phyloP scores from a whole-genome alignment of 2,888 invertebrate genomes.

The Calliphora vomitoria region DNA sequence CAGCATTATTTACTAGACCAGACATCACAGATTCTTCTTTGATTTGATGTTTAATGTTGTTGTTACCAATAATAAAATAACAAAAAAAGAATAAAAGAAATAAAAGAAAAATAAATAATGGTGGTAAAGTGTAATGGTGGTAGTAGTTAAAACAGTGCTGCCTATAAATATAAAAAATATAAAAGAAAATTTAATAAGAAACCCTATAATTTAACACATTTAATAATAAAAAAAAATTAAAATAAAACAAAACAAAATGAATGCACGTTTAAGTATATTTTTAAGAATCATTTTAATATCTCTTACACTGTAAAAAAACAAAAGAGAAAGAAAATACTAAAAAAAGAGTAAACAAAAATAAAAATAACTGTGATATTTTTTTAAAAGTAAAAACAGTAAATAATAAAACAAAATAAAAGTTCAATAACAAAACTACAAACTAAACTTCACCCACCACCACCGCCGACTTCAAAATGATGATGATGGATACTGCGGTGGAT shows the following conservation, averaged over 20 bases:
- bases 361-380: constrained; percentile 58
- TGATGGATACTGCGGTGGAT: constrained; percentile 81
- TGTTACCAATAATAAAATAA: constrained; percentile 57
- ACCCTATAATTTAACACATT: constrained; percentile 45
- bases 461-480: constrained; percentile 79
- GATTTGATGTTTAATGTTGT: not conserved
- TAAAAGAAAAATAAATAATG: constrained; percentile 24
- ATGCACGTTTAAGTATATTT: constrained; percentile 50
- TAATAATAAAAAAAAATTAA: constrained; percentile 18
- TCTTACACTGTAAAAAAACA: not conserved
- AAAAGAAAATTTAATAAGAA: constrained; percentile 47
- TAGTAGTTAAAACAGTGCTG: constrained; percentile 48
- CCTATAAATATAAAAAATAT: constrained; percentile 34
- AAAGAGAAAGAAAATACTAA: constrained; percentile 16
- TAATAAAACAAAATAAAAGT: not conserved
- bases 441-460: not conserved
- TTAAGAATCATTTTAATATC: constrained; percentile 42
- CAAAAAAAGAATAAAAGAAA: constrained; percentile 26
- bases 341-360: constrained; percentile 25
- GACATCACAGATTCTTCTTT: constrained; percentile 56
- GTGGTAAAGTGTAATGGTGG: constrained; percentile 38
- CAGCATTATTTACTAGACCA: constrained; percentile 55
- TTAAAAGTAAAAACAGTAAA: not conserved
- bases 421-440: not conserved
- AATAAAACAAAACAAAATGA: constrained; percentile 43